Conservation (phyloP, 1,140 invertebrate genomes). For the Cyphomyrmex costatus region DNA sequence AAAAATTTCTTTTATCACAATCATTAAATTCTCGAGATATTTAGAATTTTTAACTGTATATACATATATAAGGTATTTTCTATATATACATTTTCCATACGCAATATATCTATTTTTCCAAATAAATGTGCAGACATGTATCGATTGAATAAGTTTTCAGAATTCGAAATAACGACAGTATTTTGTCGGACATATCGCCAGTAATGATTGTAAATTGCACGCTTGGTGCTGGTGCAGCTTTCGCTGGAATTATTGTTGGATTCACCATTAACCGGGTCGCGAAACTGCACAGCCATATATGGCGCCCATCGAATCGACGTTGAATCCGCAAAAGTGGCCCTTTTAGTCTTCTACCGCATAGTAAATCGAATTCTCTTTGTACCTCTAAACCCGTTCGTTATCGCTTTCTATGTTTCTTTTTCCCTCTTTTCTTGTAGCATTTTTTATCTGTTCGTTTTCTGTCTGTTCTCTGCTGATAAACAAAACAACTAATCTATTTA, state of each 20-base stretch:
- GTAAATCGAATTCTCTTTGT: constrained; percentile 38
- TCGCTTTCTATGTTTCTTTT: constrained; percentile 9
- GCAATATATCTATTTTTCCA: not conserved
- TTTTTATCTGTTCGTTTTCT: not conserved
- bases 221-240: constrained; percentile 7
- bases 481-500: not conserved
- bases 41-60: not conserved
- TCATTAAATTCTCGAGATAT: not conserved
- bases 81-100: not conserved
- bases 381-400: constrained; percentile 25
- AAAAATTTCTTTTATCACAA: not conserved
- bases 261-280: constrained; percentile 24
- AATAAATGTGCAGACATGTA: not conserved
- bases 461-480: not conserved
- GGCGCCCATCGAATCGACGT: constrained; percentile 9
- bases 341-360: constrained; percentile 1
- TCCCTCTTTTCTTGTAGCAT: not conserved
- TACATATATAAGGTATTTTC: not conserved
- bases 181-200: constrained; percentile 28
- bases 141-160: constrained; percentile 1
- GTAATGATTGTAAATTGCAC: constrained; percentile 40
- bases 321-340: constrained; percentile 25
- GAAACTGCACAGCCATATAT: constrained; percentile 19
- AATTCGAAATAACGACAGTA: constrained; percentile 45
- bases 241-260: constrained; percentile 42